These are phyloP conservation scores for Halyomorpha halys DNA, from an alignment of 1,140 invertebrate genomes.

Conservation along the genomic window DNA sequence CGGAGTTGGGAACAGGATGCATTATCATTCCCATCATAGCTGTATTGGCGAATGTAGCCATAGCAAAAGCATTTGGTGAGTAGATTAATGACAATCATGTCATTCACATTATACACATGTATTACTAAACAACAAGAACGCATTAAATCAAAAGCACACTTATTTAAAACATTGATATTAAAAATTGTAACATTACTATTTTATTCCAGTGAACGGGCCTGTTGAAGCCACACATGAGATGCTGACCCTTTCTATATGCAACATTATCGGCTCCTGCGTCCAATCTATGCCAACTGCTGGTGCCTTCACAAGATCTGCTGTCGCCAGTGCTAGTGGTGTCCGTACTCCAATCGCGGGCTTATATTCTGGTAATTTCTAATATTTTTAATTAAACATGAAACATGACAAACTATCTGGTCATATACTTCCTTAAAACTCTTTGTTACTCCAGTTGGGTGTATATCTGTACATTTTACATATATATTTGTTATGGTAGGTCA, in stretches of 20 bases:
- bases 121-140: too few species aligned
- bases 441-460: too few species aligned
- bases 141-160: too few species aligned
- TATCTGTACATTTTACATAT: too few species aligned
- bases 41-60: constrained; percentile 65
- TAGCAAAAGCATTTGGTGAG: constrained; percentile 66
- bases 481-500: too few species aligned
- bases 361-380: constrained; percentile 45
- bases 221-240: constrained; percentile 58
- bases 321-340: constrained; percentile 63
- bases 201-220: constrained; percentile 29
- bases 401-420: too few species aligned
- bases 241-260: constrained; percentile 54
- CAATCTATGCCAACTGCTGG: constrained; percentile 60
- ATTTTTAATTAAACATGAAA: too few species aligned
- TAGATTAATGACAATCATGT: too few species aligned
- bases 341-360: constrained; percentile 61
- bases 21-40: constrained; percentile 60
- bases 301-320: constrained; percentile 60
- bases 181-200: too few species aligned
- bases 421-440: too few species aligned
- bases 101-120: too few species aligned
- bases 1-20: constrained; percentile 52
- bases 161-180: too few species aligned
- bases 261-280: constrained; percentile 61